A percentile compares a stretch with the other conserved stretches of the same genome.
These are phyloP conservation scores for Miniopterus natalensis DNA, from an alignment of 2,113 vertebrate species.

Conservation along the genomic window DNA sequence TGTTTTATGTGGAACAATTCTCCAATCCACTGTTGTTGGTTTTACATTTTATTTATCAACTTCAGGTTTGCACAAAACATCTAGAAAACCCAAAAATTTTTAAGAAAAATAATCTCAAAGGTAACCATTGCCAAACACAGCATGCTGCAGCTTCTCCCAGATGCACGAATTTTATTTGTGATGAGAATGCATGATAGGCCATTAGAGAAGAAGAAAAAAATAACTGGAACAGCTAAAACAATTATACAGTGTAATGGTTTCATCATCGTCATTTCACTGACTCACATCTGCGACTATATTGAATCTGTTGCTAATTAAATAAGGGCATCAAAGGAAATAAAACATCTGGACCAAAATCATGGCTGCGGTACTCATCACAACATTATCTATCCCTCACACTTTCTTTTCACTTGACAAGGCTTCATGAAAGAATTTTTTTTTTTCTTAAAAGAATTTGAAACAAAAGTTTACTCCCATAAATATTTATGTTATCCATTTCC, in stretches of 20 bases:
- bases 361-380: slow-evolving; percentile 49
- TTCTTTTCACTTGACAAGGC: slow-evolving; percentile 7
- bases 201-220: slow-evolving; percentile 67
- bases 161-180: slow-evolving; percentile 60
- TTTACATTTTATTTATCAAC: slow-evolving; percentile 23
- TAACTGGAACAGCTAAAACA: slow-evolving; percentile 74
- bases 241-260: slow-evolving; percentile 69
- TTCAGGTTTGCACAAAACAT: slow-evolving; percentile 45
- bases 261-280: slow-evolving; percentile 67
- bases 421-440: not conserved
- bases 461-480: slow-evolving; percentile 25
- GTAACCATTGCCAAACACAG: slow-evolving; percentile 55
- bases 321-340: slow-evolving; percentile 72
- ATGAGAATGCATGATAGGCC: slow-evolving; percentile 30
- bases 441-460: slow-evolving; percentile 33
- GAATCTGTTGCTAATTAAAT: slow-evolving; percentile 78
- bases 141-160: slow-evolving; percentile 3
- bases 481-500: not conserved
- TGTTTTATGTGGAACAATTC: slow-evolving; percentile 19
- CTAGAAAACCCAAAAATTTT: slow-evolving; percentile 52
- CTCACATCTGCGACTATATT: slow-evolving; percentile 69
- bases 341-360: slow-evolving; percentile 76
- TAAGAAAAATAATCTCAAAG: slow-evolving; percentile 62
- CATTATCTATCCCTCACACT: not conserved
- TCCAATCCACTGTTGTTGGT: not conserved